These are phyloP conservation scores for Sebastes hubbsi DNA, from an alignment of 2,797 vertebrate species.

Conservation along the genomic window DNA sequence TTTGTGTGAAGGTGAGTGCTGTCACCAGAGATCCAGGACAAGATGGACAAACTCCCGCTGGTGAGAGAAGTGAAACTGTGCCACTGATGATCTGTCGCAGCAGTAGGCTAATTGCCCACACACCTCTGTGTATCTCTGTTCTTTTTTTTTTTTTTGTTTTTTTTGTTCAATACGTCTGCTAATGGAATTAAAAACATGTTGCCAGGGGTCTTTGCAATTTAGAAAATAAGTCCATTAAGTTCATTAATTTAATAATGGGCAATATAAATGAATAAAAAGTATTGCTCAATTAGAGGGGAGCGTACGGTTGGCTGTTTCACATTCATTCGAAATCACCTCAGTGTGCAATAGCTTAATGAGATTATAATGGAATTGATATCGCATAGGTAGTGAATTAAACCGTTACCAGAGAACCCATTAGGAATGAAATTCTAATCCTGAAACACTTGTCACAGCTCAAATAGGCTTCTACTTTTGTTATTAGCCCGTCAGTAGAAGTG, in stretches of 20 bases:
- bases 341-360: conserved; percentile 80
- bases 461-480: conserved; percentile 71
- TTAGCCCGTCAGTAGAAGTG: conserved; percentile 48
- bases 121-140: conserved; percentile 47
- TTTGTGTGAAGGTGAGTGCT: conserved; percentile 51
- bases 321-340: conserved; percentile 75
- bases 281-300: conserved; percentile 80
- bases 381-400: conserved; percentile 82
- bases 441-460: conserved; percentile 77
- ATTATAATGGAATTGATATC: conserved; percentile 83
- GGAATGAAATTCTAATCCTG: conserved; percentile 73
- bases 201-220: conserved; percentile 79
- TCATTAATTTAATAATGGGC: conserved; percentile 85
- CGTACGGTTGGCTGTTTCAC: conserved; percentile 71
- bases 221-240: conserved; percentile 81
- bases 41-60: conserved; percentile 56
- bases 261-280: conserved; percentile 83
- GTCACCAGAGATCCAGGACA: conserved; percentile 35
- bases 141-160: background rate
- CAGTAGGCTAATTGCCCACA: conserved; percentile 74
- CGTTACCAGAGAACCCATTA: conserved; percentile 79
- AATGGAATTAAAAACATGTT: conserved; percentile 81
- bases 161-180: conserved; percentile 56
- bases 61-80: conserved; percentile 51
- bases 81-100: conserved; percentile 72